Evolutionary conservation across 2,888 invertebrate genomes (phyloP), one percentile per base, ranked within the genome.

Genomic region (Mactromeris polynyma): DNA sequence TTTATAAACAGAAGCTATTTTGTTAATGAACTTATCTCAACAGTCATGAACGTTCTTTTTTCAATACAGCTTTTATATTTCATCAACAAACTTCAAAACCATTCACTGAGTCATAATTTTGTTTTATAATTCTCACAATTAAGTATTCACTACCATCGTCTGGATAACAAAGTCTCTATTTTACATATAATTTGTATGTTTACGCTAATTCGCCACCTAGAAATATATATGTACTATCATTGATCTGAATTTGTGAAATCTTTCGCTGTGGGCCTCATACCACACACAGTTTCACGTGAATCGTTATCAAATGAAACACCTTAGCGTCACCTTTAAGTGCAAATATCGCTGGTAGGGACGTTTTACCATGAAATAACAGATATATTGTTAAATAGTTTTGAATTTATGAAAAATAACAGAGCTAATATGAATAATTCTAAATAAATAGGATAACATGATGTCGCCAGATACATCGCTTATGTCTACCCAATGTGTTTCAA

Each of bases 241-340:
- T 46, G 42, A 82, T 87, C 82, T 42, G 77, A 36, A 69, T 58
- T 31, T 84, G 84, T 78, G 81, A 64, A 46, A 64, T 42, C 33
- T 83, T 46, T 42, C 81, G 89, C 89, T 87, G 54, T 51, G 73
- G 84, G 86, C 83, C 36, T 40, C 19, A 26, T 81, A 73, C 90
- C 90, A 90, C 90, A 88, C 90, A 88, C 90, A 31, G 88, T 81
- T 84, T 86, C 79, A 36, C 78, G 82, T 73, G 81, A 87, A 86
- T 89, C 46, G 81, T 83, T 90, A 90, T 90, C 90, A 88, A 85
- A 88, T 87, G 85, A 88, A 88, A 90, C 88, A 81, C 86, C 83
- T 88, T 51, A 17, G 78, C 46, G 81, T 40, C 90, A 86, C 88
- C 85, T 90, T 38, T 81, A 88, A 88, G 90, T 90, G 90, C 83